These are phyloP conservation scores for Sciurus niger DNA, from an alignment of 2,113 vertebrate species.

Conservation along the genomic window DNA sequence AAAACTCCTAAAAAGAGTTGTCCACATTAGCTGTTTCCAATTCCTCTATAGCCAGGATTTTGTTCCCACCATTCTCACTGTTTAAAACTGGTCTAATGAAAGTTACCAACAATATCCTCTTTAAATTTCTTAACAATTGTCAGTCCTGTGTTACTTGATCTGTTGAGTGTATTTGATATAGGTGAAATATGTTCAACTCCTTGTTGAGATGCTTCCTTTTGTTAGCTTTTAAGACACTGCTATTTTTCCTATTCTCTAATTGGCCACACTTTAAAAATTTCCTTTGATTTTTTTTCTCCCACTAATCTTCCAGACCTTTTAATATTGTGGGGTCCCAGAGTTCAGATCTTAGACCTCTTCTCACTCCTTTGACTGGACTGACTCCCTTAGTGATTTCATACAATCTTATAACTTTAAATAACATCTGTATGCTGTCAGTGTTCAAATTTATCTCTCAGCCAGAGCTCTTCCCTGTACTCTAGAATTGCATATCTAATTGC, in stretches of 20 bases:
- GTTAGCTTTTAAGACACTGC: neutral
- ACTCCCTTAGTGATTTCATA: neutral
- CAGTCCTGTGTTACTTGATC: neutral
- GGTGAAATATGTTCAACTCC: neutral
- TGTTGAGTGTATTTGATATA: neutral
- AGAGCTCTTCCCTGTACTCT: neutral
- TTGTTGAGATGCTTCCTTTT: neutral
- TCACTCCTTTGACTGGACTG: neutral
- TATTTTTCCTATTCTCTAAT: neutral
- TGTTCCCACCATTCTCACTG: neutral
- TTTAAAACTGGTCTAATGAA: neutral
- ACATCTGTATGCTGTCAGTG: neutral
- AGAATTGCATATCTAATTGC: neutral
- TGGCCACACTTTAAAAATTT: conserved; percentile 7
- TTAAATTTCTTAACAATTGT: neutral
- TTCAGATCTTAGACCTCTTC: neutral
- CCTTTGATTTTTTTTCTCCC: neutral
- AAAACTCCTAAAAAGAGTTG: neutral
- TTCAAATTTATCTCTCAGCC: neutral
- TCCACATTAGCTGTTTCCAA: neutral
- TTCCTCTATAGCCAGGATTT: neutral
- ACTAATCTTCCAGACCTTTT: neutral
- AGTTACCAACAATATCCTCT: neutral
- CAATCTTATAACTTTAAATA: neutral
- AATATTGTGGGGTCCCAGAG: neutral